These are phyloP conservation scores for Perodicticus potto DNA, from an alignment of 2,797 vertebrate species.

Conservation along the genomic window DNA sequence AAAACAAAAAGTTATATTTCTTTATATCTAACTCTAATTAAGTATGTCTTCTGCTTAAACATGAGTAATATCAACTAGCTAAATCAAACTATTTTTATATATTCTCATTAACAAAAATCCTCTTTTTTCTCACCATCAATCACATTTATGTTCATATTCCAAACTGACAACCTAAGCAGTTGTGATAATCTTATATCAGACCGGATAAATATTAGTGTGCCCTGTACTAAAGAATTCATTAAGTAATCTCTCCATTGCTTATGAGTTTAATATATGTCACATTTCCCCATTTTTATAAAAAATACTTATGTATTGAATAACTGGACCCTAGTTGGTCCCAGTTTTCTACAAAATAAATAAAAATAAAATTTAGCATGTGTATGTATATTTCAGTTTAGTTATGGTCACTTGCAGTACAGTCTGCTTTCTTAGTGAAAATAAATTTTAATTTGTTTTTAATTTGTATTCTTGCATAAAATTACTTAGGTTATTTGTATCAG, in stretches of 20 bases:
- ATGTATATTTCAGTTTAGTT: neutral
- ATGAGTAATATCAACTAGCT: neutral
- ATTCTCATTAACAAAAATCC: neutral
- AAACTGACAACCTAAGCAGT: conserved; percentile 4
- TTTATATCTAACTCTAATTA: conserved; percentile 30
- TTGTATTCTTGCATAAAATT: neutral
- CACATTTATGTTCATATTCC: conserved; percentile 26
- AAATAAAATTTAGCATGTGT: neutral
- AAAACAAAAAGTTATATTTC: conserved; percentile 17
- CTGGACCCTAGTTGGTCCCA: neutral
- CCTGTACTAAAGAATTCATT: neutral
- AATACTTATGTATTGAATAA: conserved; percentile 18
- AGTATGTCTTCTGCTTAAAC: neutral
- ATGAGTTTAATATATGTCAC: neutral
- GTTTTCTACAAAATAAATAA: neutral
- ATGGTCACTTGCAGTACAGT: neutral
- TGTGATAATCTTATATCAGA: neutral
- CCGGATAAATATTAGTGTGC: neutral
- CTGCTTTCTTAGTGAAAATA: neutral
- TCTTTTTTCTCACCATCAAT: neutral
- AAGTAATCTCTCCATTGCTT: neutral
- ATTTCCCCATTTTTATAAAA: neutral
- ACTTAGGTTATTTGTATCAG: neutral
- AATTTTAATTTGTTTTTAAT: neutral
- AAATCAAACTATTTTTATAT: conserved; percentile 7